Base-by-base conservation (phyloP, 2,888 invertebrate species). In the Chymomyza procnemis region DNA sequence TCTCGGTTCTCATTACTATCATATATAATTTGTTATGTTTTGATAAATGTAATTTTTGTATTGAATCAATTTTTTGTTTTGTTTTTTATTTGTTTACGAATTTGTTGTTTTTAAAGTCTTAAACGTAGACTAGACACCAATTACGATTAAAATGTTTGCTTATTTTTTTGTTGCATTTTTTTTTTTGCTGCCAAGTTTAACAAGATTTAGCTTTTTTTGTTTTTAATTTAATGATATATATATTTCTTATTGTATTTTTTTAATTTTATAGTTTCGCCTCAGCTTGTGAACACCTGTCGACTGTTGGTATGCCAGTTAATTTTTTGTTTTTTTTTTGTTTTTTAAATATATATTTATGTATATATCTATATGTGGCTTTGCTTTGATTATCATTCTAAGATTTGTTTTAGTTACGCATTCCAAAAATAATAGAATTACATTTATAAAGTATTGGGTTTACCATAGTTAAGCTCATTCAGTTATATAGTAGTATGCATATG, bases 111-210 rank as follows among this genome's bases (percentile, higher is more conserved):
- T 89, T 88, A 87, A 88, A 88, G 88, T 88, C 87, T 87, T 80
- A 87, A 80, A 79, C 80, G 79, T 81, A 88, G 87, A 88, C 88
- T 88, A 89, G 89, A 89, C 89, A 88, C 83, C 88, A 87, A 89
- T 85, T 83, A 81, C 68, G 75, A 77, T 86, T 80, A 84, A 80
- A 77, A 78, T 63, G 69, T 75, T 69, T 68, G 67, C 57, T 65
- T 62, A 64, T 58, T 58, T 9, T 50, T 48, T 64, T 57, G 48
- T 47, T 46, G 48, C 3, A n/a, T n/a, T 70, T 69, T 59, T 2
- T 58, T 69, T 69, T 66, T 54, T 66, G 64, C 22, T 77, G 61
- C 66, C 56, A 71, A 59, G 21, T 59, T 55, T 77, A 76, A 76
- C 77, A 74, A 67, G 56, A 68, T 69, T 64, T 68, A 55, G 56